Evolutionary conservation across 2,888 invertebrate genomes (phyloP), one percentile per base, ranked within the genome.

Genomic region (Eulithis prunata): DNA sequence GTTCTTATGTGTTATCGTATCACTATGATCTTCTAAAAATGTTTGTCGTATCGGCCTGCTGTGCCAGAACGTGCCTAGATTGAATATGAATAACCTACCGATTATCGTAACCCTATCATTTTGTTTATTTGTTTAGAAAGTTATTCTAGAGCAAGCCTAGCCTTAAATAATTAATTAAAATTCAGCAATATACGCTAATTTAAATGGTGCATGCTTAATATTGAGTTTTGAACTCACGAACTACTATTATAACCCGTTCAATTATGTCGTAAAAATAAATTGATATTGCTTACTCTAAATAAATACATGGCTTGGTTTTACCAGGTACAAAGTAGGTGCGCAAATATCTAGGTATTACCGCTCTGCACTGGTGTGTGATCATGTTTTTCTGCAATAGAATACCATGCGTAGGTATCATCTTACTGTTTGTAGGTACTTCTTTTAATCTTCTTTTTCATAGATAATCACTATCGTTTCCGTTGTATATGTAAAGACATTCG

Each of bases 251-350:
- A 64, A 47, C 47, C 53, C 67, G 62, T 62, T 63, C 63, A 46
- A 49, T 71, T 59, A 68, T 57, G 70, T 62, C 66, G 70, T 73
- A 64, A 71, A 71, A 69, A 69, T 67, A 67, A 71, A 70, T 68
- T 71, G 58, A 69, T 70, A 70, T 51, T 47, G 62, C 32, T 58
- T 54, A 68, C 55, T 61, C 13, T 57, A 57, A 61, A 59, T 64
- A 46, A 55, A 57, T n/a, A 41, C 41, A 41, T 41, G 41, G 10
- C 1, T 32, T 6, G 32, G 10, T 41, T 8, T 8, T 11, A 41
- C 8, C 41, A 7, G 41, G 41, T 41, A 11, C 41, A 41, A 41
- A 41, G 4, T 41, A 41, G 41, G 41, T 8, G 8, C 7, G 2
- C 10, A 41, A 41, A 32, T 32, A 32, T 3, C 32, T 32, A 41